Base-by-base conservation (phyloP, 2,797 vertebrate species). In the Anas acuta region DNA sequence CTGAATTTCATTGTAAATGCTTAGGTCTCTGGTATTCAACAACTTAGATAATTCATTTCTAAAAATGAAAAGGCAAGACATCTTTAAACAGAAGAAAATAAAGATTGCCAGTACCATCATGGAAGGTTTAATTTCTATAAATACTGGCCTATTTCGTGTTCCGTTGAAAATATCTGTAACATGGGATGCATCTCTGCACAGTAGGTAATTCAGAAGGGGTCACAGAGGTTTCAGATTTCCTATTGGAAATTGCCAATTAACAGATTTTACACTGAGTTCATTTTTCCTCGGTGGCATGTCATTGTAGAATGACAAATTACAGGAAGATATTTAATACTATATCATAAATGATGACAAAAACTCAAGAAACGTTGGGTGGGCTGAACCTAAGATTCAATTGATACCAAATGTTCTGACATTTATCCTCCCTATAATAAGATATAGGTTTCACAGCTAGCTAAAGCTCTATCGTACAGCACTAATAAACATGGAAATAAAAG, bases 161-260 rank as follows among this genome's bases (percentile, higher is more conserved):
- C 73, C 73, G 83, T 45, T 75, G 60, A 94, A 96, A 96, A 93
- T 61, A 87, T 89, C 95, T 96, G 86, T 75, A 96, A 94, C 58
- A 89, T 69, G 35, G 76, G 86, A 61, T 96, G 87, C 92, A 81
- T 93, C 74, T 83, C 53, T 86, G 32, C 74, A 53, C 93, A 95
- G 91, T 37, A 54, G 49, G 93, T 64, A 69, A 82, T 73, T 85
- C 89, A 93, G 91, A 83, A 22, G 15, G 60, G 90, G 94, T 80
- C 93, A 92, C 11, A 43, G 66, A 87, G 85, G 89, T 87, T 97
- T 96, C 94, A 92, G 76, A 96, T 96, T 97, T 97, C 92, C 88
- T 94, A 54, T 58, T 92, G 92, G 96, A 97, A 97, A 97, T 83
- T 92, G 90, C 78, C 90, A 95, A 81, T 94, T 92, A 95, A 81